Percentiles rank a stretch among this genome's conserved stretches.
These are phyloP conservation scores for Hedya salicella DNA, from an alignment of 2,888 invertebrate species.

Conservation along the genomic window DNA sequence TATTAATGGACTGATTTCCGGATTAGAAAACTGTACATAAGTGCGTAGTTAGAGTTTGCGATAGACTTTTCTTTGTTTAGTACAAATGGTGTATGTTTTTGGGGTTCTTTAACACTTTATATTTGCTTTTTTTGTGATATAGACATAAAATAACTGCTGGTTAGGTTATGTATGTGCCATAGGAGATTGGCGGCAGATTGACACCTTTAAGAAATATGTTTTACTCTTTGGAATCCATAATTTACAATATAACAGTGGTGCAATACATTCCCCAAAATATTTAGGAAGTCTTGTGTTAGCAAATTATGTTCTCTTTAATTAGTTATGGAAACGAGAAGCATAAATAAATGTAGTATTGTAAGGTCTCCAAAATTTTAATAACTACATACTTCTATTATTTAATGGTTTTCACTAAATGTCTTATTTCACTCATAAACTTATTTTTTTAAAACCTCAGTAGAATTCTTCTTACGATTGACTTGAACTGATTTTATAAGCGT, in stretches of 20 bases:
- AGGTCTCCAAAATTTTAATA: slow-evolving; percentile 5
- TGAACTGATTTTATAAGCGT: slow-evolving; percentile 13
- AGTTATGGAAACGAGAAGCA: slow-evolving; percentile 10
- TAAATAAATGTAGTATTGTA: slow-evolving; percentile 2
- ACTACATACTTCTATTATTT: background rate
- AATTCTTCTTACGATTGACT: background rate
- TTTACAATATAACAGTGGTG: slow-evolving; percentile 52
- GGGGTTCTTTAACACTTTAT: slow-evolving; percentile 60
- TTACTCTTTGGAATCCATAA: slow-evolving; percentile 12
- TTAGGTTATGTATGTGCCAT: slow-evolving; percentile 58
- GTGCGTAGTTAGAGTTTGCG: slow-evolving; percentile 59
- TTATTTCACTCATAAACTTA: background rate
- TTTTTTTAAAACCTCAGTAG: background rate
- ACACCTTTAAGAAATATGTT: slow-evolving; percentile 14
- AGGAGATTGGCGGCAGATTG: slow-evolving; percentile 47
- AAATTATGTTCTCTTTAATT: slow-evolving; percentile 41
- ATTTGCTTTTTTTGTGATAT: slow-evolving; percentile 52
- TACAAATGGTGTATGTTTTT: slow-evolving; percentile 66
- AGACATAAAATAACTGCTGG: slow-evolving; percentile 47
- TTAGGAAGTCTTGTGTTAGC: slow-evolving; percentile 48
- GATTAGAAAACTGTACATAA: slow-evolving; percentile 65
- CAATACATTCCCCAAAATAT: slow-evolving; percentile 73
- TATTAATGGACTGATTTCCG: slow-evolving; percentile 74
- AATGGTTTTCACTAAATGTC: too few species aligned
- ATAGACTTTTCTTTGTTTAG: slow-evolving; percentile 58